A percentile compares a stretch with the other conserved stretches of the same genome.
Evolutionary conservation across 2,797 vertebrate species (phyloP).

Genomic region (Manis javanica): DNA sequence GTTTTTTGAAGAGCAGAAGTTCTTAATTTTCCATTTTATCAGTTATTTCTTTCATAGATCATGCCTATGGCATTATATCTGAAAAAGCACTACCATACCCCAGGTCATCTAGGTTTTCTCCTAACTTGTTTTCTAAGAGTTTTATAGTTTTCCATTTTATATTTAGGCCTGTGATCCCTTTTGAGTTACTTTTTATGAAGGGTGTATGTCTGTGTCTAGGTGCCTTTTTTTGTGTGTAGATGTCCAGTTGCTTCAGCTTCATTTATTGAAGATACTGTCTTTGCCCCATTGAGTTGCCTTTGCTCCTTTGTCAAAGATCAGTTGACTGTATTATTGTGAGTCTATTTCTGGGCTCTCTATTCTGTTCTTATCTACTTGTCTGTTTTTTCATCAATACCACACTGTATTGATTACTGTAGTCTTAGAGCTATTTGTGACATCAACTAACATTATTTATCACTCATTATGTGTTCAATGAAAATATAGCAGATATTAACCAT

Average conservation of each 20-base stretch:
- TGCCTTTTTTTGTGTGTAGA: background rate
- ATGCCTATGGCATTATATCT: background rate
- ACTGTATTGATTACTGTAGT: background rate
- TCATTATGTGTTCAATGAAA: constrained; percentile 6
- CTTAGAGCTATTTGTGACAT: background rate
- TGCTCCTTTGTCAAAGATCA: background rate
- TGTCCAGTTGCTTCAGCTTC: background rate
- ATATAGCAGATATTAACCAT: background rate
- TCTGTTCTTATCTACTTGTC: background rate
- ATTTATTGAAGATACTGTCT: background rate
- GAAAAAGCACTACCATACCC: background rate
- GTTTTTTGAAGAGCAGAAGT: background rate
- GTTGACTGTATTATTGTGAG: background rate
- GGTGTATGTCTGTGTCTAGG: background rate
- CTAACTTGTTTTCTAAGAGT: background rate
- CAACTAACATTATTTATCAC: background rate
- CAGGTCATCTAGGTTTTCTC: background rate
- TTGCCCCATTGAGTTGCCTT: background rate
- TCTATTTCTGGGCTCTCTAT: background rate
- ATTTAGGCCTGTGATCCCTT: background rate
- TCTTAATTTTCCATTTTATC: background rate
- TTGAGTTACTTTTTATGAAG: background rate
- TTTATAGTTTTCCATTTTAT: background rate
- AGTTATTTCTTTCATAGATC: background rate
- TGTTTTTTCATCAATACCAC: background rate